These are phyloP conservation scores for Proteles cristata DNA, from an alignment of 2,113 vertebrate genomes.

Conservation along the genomic window DNA sequence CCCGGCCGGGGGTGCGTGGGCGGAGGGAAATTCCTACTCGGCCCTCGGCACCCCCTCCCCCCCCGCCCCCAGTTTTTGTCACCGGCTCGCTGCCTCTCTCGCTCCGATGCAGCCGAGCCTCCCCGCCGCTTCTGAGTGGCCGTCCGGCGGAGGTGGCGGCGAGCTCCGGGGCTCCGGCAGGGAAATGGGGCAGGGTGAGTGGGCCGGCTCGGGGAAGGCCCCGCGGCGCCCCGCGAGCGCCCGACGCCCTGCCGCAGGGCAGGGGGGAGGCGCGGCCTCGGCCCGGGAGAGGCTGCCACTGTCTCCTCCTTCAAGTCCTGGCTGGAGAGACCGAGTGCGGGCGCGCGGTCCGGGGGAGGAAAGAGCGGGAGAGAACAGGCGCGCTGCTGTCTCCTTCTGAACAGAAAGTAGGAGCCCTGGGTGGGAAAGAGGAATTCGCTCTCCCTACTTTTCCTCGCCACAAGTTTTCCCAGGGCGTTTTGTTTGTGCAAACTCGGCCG, in stretches of 20 bases:
- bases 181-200: slow-evolving; percentile 79
- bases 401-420: slow-evolving; percentile 41
- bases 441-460: slow-evolving; percentile 41
- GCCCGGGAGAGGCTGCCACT: not conserved
- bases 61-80: slow-evolving; percentile 72
- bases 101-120: slow-evolving; percentile 45
- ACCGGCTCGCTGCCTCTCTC: slow-evolving; percentile 64
- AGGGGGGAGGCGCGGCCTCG: not conserved
- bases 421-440: not conserved
- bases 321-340: not conserved
- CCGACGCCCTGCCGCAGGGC: not conserved
- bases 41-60: not conserved
- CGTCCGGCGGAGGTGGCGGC: not conserved
- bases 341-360: not conserved
- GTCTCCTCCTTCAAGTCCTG: slow-evolving; percentile 9
- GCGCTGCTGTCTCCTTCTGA: slow-evolving; percentile 53
- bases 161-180: not conserved
- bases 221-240: not conserved
- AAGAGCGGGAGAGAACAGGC: slow-evolving; percentile 61
- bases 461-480: slow-evolving; percentile 13
- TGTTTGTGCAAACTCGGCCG: not conserved
- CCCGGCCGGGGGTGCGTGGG: not conserved
- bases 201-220: not conserved
- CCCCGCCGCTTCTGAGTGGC: not conserved
- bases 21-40: slow-evolving; percentile 80